phyloP scores from a whole-genome alignment of 2,797 vertebrate genomes.

The Heliangelus exortis region DNA sequence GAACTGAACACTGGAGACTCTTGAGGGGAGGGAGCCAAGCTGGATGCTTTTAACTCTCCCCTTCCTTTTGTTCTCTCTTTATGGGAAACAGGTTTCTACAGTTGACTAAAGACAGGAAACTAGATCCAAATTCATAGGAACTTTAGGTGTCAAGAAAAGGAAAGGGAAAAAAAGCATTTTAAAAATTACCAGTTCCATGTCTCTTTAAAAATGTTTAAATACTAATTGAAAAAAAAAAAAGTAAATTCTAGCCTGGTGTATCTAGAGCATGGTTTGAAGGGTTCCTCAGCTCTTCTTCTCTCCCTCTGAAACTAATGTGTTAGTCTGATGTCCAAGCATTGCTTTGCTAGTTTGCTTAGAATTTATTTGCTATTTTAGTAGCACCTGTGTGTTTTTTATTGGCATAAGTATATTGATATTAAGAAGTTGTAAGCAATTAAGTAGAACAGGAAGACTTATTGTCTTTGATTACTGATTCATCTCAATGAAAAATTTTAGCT shows the following conservation, averaged over 20 bases:
- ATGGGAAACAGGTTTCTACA: not conserved
- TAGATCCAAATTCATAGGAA: not conserved
- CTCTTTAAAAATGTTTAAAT: not conserved
- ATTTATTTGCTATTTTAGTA: not conserved
- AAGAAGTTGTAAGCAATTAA: not conserved
- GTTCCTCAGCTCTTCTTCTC: not conserved
- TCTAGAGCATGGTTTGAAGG: not conserved
- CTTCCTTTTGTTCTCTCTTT: too few species aligned
- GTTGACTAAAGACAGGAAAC: not conserved
- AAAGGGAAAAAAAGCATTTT: not conserved
- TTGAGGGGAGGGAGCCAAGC: not conserved
- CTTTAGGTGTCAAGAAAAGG: not conserved
- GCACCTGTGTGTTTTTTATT: not conserved
- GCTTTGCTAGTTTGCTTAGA: not conserved
- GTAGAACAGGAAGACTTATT: not conserved
- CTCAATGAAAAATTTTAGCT: not conserved
- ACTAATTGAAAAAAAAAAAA: not conserved
- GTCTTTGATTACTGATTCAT: not conserved
- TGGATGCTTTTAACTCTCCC: not conserved
- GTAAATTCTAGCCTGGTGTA: not conserved
- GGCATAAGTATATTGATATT: not conserved
- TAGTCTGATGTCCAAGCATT: not conserved
- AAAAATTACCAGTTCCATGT: not conserved
- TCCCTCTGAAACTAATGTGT: not conserved
- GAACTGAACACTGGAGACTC: not conserved